Base-by-base conservation (phyloP, 2,888 invertebrate species). In the Drosophila falleni region DNA sequence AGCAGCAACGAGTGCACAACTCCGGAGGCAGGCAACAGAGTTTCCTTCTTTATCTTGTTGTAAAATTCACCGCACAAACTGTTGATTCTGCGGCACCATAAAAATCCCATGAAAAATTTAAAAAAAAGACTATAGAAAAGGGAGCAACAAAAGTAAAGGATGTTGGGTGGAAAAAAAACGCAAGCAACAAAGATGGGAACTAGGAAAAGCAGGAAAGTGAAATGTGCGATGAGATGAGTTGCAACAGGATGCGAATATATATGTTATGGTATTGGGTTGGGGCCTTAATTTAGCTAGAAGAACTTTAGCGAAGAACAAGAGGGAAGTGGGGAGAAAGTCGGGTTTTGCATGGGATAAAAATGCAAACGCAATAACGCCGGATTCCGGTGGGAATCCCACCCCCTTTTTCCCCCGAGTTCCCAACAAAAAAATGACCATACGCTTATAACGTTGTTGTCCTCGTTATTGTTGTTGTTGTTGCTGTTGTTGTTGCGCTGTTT, bases 41-140 rank as follows among this genome's bases (percentile, higher is more conserved):
- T 42, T 53, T 76, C 67, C 74, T 85, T 82, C 81, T 85, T 87
- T 86, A 84, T 87, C 86, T 86, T 85, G 89, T 89, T 91, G 91
- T 91, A 82, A 89, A 89, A 91, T 90, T 89, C 90, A 87, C 89
- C 89, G 90, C 91, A 91, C 91, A 91, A 91, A 90, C 91, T 91
- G 90, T 88, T 90, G 91, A 90, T 91, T 90, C 89, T 87, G 87
- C 75, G 90, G 90, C 81, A 79, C 90, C 84, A 91, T 91, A 91
- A 91, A 91, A 91, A 89, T 87, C 80, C 90, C 89, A 87, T 86
- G 80, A 90, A 90, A 91, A 90, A 86, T 77, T 77, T 65, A 59
- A 62, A 71, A 81, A 79, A 72, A 74, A 68, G 69, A 71, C n/a
- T 1, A 50, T 15, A 42, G 31, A 60, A 50, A 68, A 23, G 29